A percentile compares a stretch with the other conserved stretches of the same genome.
phyloP scores from a whole-genome alignment of 2,888 invertebrate genomes.

The Deilephila elpenor region DNA sequence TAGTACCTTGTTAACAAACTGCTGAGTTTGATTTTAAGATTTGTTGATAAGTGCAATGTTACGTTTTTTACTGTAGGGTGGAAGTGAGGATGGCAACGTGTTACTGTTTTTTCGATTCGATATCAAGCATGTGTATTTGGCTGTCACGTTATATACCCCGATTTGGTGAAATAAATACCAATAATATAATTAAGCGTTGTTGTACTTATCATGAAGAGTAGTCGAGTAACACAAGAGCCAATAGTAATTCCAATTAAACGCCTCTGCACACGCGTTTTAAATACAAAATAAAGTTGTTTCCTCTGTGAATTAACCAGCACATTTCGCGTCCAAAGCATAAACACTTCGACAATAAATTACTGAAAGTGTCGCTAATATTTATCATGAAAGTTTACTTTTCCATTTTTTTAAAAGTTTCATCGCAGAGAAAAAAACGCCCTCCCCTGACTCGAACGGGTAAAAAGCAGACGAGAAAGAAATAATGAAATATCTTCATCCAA shows the following conservation, averaged over 20 bases:
- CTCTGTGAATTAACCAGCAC: not conserved
- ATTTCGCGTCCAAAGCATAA: slow-evolving; percentile 1
- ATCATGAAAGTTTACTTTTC: slow-evolving; percentile 20
- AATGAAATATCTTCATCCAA: slow-evolving; percentile 82
- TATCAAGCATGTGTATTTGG: too few species aligned
- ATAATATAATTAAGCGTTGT: not conserved
- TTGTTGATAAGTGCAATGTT: slow-evolving; percentile 65
- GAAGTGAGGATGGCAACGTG: not conserved
- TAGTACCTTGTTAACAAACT: slow-evolving; percentile 83
- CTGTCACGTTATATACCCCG: too few species aligned
- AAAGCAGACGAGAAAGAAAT: slow-evolving; percentile 67
- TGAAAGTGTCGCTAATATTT: slow-evolving; percentile 26
- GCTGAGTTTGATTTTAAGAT: slow-evolving; percentile 79
- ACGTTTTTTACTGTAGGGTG: slow-evolving; percentile 35
- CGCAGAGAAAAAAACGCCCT: slow-evolving; percentile 42
- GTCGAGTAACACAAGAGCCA: not conserved
- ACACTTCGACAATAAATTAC: slow-evolving; percentile 17
- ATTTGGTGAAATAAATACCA: too few species aligned
- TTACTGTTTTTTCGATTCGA: not conserved
- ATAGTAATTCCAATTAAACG: too few species aligned
- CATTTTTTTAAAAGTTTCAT: slow-evolving; percentile 23
- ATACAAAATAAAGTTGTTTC: not conserved
- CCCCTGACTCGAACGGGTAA: slow-evolving; percentile 49
- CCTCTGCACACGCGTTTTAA: not conserved
- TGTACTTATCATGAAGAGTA: not conserved